Conservation (phyloP, 2,113 vertebrate species). For the Oreochromis tanganicae region DNA sequence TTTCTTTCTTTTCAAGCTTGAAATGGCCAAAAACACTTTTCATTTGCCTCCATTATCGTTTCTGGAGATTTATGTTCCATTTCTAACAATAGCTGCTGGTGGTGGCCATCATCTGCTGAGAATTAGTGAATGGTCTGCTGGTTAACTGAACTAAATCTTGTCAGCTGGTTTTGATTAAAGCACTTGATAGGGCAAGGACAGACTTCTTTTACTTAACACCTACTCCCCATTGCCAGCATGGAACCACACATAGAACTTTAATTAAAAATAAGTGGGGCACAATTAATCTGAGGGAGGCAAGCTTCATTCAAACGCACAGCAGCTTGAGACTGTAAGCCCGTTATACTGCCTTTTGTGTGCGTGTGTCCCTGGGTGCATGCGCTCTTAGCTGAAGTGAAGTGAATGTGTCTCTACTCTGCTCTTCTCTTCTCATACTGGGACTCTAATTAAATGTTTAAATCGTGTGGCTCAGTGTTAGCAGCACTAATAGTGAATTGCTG, state of each 20-base stretch:
- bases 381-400: background rate
- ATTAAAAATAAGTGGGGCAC: constrained; percentile 68
- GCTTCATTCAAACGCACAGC: constrained; percentile 31
- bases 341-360: background rate
- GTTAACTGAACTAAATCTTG: background rate
- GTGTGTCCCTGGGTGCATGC: background rate
- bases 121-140: background rate
- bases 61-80: background rate
- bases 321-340: constrained; percentile 11
- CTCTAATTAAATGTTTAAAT: constrained; percentile 50
- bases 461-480: background rate
- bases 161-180: constrained; percentile 48
- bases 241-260: constrained; percentile 59
- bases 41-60: background rate
- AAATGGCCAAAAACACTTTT: background rate
- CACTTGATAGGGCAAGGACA: constrained; percentile 49
- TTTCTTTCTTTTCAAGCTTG: background rate
- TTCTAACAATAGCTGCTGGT: background rate
- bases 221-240: constrained; percentile 44
- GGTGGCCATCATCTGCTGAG: background rate
- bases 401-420: background rate
- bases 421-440: background rate
- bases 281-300: constrained; percentile 55
- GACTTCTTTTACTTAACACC: constrained; percentile 45
- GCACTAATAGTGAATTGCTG: background rate